Base-by-base conservation (phyloP, 2,113 vertebrate genomes). In the Dendrocopos noguchii region DNA sequence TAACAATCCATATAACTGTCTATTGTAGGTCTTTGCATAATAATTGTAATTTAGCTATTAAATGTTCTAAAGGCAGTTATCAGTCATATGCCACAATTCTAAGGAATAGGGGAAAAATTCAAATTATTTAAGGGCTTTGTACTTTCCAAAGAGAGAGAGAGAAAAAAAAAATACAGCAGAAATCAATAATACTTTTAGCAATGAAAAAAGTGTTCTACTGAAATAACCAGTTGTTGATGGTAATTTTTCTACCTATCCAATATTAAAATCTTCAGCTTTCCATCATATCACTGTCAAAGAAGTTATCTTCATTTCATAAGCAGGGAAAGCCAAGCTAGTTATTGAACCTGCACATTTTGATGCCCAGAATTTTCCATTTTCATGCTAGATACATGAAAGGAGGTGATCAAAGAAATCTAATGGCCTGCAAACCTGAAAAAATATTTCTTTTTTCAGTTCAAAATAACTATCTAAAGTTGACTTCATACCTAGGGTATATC, bases 11-110 rank as follows among this genome's bases (percentile, higher is more conserved):
- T 98, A 97, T 98, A 98, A 97, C 97, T 97, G 97, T 97, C 97
- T 98, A 96, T 97, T 97, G 97, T 96, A 97, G 94, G 92, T 34
- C 96, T 97, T 97, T 98, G 97, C 97, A 98, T 98, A 98, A 98
- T 98, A 98, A 98, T 98, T 97, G 95, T 97, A 98, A 98, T 98
- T 98, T 98, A 98, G 96, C 97, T 97, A 97, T 98, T 98, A 98
- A 93, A 70, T 91, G 91, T 97, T 97, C 96, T 97, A 97, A 97
- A 97, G 96, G 96, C 97, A 97, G 97, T 98, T 98, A 98, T 98
- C 97, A 97, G 94, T 98, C 97, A 97, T 97, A 96, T 79, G 90
- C 89, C 1, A 1, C 90, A 95, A 92, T 97, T 97, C 89, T 91
- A 52, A 93, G 88, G 93, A 96, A 96, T 95, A 95, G 96, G 83